These are phyloP conservation scores for Oceanites oceanicus DNA, from an alignment of 2,113 vertebrate genomes.

Conservation along the genomic window DNA sequence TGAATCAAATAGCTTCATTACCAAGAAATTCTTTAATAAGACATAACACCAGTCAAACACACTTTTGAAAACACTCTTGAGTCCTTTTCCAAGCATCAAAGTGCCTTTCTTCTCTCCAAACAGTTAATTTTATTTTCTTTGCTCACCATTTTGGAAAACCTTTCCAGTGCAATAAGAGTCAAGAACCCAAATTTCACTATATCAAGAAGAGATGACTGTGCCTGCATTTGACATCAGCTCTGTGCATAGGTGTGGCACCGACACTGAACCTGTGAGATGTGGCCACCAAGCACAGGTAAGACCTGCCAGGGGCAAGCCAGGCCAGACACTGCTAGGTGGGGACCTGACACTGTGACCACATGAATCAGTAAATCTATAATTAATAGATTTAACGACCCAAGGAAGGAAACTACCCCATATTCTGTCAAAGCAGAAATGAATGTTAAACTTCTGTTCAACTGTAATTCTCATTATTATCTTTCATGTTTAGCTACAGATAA, in stretches of 20 bases:
- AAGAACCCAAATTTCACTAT: neutral
- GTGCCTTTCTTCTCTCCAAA: neutral
- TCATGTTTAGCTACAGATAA: neutral
- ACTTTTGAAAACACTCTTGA: neutral
- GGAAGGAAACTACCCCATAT: neutral
- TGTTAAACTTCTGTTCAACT: neutral
- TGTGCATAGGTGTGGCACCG: accelerated
- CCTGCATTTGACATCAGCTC: neutral
- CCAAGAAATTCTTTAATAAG: neutral
- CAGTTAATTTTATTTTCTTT: neutral
- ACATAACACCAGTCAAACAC: neutral
- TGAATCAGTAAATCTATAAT: neutral
- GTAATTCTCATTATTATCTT: neutral
- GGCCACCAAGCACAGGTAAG: neutral
- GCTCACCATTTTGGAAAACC: neutral
- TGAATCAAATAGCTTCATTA: neutral
- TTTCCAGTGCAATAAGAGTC: neutral
- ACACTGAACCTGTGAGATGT: neutral
- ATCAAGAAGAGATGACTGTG: neutral
- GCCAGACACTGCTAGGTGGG: accelerated
- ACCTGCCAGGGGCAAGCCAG: neutral
- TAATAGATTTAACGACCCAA: neutral
- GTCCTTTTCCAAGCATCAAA: neutral
- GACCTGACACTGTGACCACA: neutral
- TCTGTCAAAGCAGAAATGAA: neutral